Conservation (phyloP, 2,888 invertebrate species). For the Drosophila antonietae region DNA sequence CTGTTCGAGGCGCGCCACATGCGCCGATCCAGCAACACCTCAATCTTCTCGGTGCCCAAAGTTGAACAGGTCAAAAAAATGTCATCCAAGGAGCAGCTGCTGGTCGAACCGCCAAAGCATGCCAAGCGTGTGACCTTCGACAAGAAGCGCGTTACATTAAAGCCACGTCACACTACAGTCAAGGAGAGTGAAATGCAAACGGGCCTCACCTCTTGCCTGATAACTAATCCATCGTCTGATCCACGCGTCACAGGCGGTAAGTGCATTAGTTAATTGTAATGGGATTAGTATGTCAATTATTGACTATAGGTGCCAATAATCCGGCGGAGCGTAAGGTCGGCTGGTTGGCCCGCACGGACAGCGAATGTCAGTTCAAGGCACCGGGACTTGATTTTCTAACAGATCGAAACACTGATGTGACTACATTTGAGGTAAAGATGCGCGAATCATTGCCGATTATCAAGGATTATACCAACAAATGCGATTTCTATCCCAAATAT, state of each 20-base stretch:
- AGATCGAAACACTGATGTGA: conserved; percentile 47
- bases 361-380: conserved; percentile 62
- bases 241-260: conserved; percentile 47
- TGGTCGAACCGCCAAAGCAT: conserved; percentile 47
- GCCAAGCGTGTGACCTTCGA: conserved; percentile 64
- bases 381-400: conserved; percentile 62
- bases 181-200: conserved; percentile 38
- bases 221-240: conserved; percentile 37
- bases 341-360: conserved; percentile 58
- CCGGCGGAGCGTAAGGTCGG: conserved; percentile 52
- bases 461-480: conserved; percentile 50
- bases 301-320: conserved; percentile 54
- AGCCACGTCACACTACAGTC: conserved; percentile 27
- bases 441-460: conserved; percentile 39
- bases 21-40: conserved; percentile 35
- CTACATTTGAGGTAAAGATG: conserved; percentile 72
- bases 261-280: neutral
- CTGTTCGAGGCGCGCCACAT: conserved; percentile 25
- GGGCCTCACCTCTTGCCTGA: conserved; percentile 59
- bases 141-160: conserved; percentile 5
- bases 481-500: conserved; percentile 55
- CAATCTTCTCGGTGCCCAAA: conserved; percentile 1
- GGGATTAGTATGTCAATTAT: neutral
- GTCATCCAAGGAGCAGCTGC: conserved; percentile 36
- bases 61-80: conserved; percentile 6